Evolutionary conservation across 1,140 invertebrate genomes (phyloP).

Genomic region (Cephus cinctus): DNA sequence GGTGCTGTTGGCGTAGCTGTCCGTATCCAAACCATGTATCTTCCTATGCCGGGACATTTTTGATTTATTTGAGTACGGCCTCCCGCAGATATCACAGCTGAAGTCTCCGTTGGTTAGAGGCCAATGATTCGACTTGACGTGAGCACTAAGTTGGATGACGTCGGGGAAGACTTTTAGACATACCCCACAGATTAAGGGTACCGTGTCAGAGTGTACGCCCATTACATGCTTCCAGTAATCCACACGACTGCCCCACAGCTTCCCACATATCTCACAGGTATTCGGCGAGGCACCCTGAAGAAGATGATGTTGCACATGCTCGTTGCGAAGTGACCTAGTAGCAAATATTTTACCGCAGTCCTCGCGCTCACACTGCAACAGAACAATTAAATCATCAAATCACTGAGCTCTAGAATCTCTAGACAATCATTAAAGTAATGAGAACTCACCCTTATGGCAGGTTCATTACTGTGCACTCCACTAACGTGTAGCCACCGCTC

Average conservation of each 20-base stretch:
- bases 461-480: conserved; percentile 48
- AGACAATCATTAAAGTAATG: not conserved
- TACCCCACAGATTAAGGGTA: conserved; percentile 59
- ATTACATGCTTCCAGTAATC: conserved; percentile 62
- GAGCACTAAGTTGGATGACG: conserved; percentile 49
- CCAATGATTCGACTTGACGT: conserved; percentile 55
- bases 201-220: conserved; percentile 58
- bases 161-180: conserved; percentile 58
- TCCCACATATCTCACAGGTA: conserved; percentile 57
- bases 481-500: conserved; percentile 59
- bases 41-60: conserved; percentile 59
- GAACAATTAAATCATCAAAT: not conserved
- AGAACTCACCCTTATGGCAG: conserved; percentile 42
- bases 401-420: not conserved
- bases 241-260: conserved; percentile 58
- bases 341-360: conserved; percentile 58
- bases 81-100: conserved; percentile 59
- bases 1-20: conserved; percentile 16
- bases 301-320: conserved; percentile 54
- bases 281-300: conserved; percentile 54
- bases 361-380: conserved; percentile 44
- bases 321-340: conserved; percentile 51
- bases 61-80: conserved; percentile 58
- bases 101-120: conserved; percentile 56
- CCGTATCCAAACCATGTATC: conserved; percentile 50